These are phyloP conservation scores for Diorhabda sublineata DNA, from an alignment of 1,140 invertebrate species.

Conservation along the genomic window DNA sequence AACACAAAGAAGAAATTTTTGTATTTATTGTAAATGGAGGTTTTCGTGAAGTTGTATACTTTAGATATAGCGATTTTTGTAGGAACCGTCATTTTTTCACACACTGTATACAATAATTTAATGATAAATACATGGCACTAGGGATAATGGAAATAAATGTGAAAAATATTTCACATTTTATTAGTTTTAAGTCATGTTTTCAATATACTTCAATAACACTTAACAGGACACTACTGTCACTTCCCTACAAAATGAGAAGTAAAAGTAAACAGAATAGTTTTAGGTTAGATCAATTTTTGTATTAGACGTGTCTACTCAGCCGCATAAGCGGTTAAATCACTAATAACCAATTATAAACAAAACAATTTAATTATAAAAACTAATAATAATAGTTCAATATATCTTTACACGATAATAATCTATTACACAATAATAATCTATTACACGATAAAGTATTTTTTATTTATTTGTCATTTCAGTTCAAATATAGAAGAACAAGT, in stretches of 20 bases:
- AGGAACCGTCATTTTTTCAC: conserved; percentile 28
- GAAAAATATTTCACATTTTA: conserved; percentile 10
- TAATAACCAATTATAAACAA: no score
- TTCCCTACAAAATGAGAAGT: conserved; percentile 8
- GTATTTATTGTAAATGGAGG: conserved; percentile 29
- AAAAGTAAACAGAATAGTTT: conserved; percentile 13
- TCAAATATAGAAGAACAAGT: no score
- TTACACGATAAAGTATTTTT: no score
- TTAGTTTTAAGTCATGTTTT: conserved; percentile 18
- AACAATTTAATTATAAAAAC: no score
- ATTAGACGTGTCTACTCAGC: neutral
- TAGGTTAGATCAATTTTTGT: conserved; percentile 16
- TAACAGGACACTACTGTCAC: conserved; percentile 12
- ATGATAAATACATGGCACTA: conserved; percentile 21
- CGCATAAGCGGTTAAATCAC: neutral
- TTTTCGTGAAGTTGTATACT: conserved; percentile 28
- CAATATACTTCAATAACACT: neutral
- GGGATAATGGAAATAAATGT: conserved; percentile 3
- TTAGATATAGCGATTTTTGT: conserved; percentile 27
- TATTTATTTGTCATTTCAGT: no score
- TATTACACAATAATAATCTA: no score
- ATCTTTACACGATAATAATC: no score
- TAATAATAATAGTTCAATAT: no score
- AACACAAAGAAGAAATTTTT: conserved; percentile 34
- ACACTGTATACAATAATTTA: conserved; percentile 7